These are phyloP conservation scores for Cotesia congregata DNA, from an alignment of 2,888 invertebrate genomes.

Conservation along the genomic window DNA sequence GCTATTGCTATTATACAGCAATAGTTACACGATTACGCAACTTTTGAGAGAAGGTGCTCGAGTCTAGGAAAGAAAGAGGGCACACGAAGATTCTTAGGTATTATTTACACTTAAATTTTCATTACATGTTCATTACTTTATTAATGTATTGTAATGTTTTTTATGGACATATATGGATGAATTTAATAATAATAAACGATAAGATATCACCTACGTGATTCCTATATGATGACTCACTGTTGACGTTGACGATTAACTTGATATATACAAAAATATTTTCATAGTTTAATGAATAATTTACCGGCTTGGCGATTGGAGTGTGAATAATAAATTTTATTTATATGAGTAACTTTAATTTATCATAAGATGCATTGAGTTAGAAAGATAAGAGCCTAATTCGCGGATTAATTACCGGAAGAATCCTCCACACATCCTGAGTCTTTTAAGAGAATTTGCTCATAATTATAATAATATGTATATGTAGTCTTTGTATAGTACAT, in stretches of 20 bases:
- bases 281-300: background rate
- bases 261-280: background rate
- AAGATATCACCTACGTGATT: background rate
- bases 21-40: conserved; percentile 25
- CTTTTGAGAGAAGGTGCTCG: conserved; percentile 11
- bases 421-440: conserved; percentile 50
- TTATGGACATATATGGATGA: background rate
- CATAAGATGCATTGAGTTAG: conserved; percentile 16
- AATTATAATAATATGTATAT: conserved; percentile 25
- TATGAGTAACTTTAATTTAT: conserved; percentile 6
- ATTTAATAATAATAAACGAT: background rate
- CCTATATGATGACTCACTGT: background rate
- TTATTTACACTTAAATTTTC: background rate
- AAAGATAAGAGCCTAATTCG: conserved; percentile 6
- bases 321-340: background rate
- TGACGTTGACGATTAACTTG: background rate
- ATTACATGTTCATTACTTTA: background rate
- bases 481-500: background rate
- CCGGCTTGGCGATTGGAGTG: background rate
- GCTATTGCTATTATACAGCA: background rate
- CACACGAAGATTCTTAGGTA: background rate
- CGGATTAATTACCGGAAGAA: conserved; percentile 52
- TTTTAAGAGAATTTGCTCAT: conserved; percentile 41
- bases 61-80: conserved; percentile 21
- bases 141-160: background rate